Evolutionary conservation across 2,888 invertebrate species (phyloP).

Genomic region (Watsonalla cultraria): DNA sequence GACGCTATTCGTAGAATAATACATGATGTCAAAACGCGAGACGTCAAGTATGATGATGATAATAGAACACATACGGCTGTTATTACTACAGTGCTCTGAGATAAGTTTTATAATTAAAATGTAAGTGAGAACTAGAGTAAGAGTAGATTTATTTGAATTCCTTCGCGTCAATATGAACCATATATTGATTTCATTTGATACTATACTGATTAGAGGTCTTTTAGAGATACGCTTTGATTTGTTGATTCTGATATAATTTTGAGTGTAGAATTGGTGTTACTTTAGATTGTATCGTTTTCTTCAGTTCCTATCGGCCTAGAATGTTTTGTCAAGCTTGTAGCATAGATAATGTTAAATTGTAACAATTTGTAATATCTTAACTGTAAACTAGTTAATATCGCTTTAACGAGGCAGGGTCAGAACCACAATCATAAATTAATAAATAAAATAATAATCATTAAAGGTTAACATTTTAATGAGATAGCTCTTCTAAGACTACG

Average conservation of each 20-base stretch:
- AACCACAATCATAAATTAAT: constrained; percentile 65
- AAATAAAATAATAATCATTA: constrained; percentile 43
- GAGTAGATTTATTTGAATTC: constrained; percentile 32
- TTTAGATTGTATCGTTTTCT: constrained; percentile 38
- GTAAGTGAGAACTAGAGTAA: constrained; percentile 59
- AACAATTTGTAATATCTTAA: constrained; percentile 58
- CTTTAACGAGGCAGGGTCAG: constrained; percentile 77
- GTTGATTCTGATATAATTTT: constrained; percentile 22
- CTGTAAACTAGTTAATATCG: constrained; percentile 63
- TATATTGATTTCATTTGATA: constrained; percentile 18
- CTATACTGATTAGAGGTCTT: constrained; percentile 16
- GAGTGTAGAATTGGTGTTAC: constrained; percentile 27
- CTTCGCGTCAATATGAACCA: constrained; percentile 21
- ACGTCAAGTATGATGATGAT: constrained; percentile 23
- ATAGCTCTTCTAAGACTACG: constrained; percentile 57
- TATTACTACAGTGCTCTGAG: constrained; percentile 44
- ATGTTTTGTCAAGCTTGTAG: constrained; percentile 67
- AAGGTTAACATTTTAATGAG: constrained; percentile 39
- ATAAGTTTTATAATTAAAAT: constrained; percentile 61
- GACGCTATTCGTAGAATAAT: not conserved
- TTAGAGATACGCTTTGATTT: constrained; percentile 38
- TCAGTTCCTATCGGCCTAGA: constrained; percentile 76
- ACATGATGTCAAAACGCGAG: constrained; percentile 18
- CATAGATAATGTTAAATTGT: constrained; percentile 35
- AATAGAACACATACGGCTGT: constrained; percentile 46